A percentile compares a stretch with the other conserved stretches of the same genome.
These are phyloP conservation scores for Podarcis muralis DNA, from an alignment of 2,113 vertebrate species.

Conservation along the genomic window DNA sequence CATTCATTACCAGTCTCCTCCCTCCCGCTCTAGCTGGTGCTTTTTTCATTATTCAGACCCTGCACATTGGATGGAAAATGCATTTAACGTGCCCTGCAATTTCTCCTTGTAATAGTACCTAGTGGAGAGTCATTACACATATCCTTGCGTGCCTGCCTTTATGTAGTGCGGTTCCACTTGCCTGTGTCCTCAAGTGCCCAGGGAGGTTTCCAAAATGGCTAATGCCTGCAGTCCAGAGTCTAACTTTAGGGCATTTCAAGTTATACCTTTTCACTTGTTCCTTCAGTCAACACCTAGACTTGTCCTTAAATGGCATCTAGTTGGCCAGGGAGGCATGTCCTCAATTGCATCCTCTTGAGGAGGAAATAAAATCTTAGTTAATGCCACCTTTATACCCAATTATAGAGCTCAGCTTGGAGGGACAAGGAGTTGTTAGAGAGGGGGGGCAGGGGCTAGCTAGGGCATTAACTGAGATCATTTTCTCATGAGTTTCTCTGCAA, in stretches of 20 bases:
- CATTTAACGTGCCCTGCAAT: neutral
- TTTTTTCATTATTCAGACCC: neutral
- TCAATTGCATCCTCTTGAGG: neutral
- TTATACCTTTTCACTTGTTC: neutral
- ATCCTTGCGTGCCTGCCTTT: neutral
- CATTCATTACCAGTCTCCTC: no score
- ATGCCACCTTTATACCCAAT: neutral
- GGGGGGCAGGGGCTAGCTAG: no score
- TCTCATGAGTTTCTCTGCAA: neutral
- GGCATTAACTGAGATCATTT: neutral
- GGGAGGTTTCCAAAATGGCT: neutral
- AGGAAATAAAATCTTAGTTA: neutral
- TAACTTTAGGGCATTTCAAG: neutral
- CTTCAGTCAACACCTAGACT: neutral
- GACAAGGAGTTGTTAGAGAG: no score
- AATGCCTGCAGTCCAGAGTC: neutral
- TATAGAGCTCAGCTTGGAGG: neutral
- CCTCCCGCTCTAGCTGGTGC: neutral
- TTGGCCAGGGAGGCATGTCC: no score
- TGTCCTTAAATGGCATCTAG: neutral
- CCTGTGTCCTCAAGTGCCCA: neutral
- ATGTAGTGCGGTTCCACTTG: neutral
- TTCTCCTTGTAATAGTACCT: neutral
- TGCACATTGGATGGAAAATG: neutral
- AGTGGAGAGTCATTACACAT: neutral